Percentiles rank a stretch among this genome's conserved stretches.
Evolutionary conservation across 2,113 vertebrate genomes (phyloP).

Genomic region (Tyrannus savana): DNA sequence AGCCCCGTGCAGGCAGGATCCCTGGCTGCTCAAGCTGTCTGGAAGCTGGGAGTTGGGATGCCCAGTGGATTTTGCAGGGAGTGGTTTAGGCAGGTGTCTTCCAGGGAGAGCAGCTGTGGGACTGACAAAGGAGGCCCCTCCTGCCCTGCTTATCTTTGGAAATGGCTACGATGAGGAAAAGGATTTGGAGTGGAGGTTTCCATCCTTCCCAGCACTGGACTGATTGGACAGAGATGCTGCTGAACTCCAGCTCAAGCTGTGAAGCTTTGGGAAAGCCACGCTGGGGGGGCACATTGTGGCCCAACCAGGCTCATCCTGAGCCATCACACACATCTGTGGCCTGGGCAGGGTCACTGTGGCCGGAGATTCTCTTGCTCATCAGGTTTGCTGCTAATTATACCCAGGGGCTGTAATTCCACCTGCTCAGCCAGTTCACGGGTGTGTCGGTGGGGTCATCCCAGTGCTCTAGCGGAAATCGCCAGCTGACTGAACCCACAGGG

Average conservation of each 20-base stretch:
- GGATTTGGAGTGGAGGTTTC: neutral
- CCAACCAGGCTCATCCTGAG: neutral
- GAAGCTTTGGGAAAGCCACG: neutral
- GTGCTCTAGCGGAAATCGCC: neutral
- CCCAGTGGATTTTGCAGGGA: neutral
- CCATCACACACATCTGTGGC: accelerated
- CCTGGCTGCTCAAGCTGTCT: neutral
- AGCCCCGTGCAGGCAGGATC: neutral
- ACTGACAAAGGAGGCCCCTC: neutral
- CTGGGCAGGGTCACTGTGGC: neutral
- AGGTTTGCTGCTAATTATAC: neutral
- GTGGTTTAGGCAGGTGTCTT: neutral
- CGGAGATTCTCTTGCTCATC: neutral
- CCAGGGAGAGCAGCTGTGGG: neutral
- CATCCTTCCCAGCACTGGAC: accelerated
- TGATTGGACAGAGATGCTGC: neutral
- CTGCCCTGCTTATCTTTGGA: neutral
- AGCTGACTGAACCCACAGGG: neutral
- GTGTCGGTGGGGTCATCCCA: accelerated
- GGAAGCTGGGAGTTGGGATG: neutral
- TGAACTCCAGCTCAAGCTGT: too few relatives aligned
- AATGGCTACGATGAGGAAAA: neutral
- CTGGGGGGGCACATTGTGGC: neutral
- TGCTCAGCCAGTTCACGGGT: accelerated
- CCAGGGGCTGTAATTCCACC: neutral